A percentile compares a stretch with the other conserved stretches of the same genome.
Conservation (phyloP, 2,113 vertebrate species). For the Casuarius casuarius region DNA sequence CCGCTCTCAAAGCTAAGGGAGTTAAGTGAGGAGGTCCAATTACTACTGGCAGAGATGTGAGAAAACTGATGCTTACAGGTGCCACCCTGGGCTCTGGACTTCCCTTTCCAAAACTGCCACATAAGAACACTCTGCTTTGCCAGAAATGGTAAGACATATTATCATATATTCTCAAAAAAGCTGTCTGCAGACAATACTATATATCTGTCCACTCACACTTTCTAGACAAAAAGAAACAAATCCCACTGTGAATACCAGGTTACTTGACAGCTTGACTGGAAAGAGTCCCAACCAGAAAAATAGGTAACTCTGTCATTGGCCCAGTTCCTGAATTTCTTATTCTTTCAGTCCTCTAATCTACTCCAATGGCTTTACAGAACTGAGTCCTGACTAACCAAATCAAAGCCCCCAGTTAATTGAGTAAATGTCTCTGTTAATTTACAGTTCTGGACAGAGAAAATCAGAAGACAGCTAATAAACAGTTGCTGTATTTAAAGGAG, state of each 20-base stretch:
- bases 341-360: slow-evolving; percentile 52
- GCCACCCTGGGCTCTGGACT: background rate
- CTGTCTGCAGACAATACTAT: background rate
- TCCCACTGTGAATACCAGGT: background rate
- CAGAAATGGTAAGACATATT: accelerated
- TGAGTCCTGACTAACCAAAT: slow-evolving; percentile 44
- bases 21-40: background rate
- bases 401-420: slow-evolving; percentile 53
- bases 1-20: background rate
- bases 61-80: background rate
- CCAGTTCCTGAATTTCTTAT: background rate
- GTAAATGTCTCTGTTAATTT: slow-evolving; percentile 57
- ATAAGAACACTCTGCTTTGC: background rate
- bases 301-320: background rate
- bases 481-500: slow-evolving; percentile 60
- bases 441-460: slow-evolving; percentile 37
- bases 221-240: background rate
- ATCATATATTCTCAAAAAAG: background rate
- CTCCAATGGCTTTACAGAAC: background rate
- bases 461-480: slow-evolving; percentile 64
- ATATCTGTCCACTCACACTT: background rate
- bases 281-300: slow-evolving; percentile 27
- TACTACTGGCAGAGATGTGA: background rate
- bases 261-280: slow-evolving; percentile 17
- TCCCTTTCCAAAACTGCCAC: background rate